Base-by-base conservation (phyloP, 2,113 vertebrate species). In the Mustela lutreola region DNA sequence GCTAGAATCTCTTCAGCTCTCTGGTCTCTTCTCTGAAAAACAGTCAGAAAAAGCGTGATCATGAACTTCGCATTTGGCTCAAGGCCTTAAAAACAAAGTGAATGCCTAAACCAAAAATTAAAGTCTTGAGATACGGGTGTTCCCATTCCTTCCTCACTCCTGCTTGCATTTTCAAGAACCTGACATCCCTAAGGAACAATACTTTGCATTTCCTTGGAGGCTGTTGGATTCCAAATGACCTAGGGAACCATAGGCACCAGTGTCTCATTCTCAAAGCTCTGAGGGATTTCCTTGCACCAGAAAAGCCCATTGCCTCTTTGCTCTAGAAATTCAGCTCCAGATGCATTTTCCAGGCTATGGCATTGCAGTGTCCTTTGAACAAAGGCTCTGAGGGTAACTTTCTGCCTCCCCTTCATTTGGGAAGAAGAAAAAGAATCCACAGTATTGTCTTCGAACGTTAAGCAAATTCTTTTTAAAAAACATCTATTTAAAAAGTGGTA, bases 401-500 rank as follows among this genome's bases (percentile, higher is more conserved):
- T 80, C 48, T 3, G 1, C 21, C 5, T 97, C 45, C 42, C 45
- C 78, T 87, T 70, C 63, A 88, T 86, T 97, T 92, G 60, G 53
- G 19, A 53, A 87, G 90, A 92, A 91, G 62, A 39, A 39, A 62
- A 56, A 48, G n/a, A 56, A 31, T 42, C 24, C 56, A 45, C 3
- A 28, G 31, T 82, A 70, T 90, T 96, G 63, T 95, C 79, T 94
- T 63, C 80, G 45, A 96, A 88, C 65, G 63, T 84, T 82, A 87
- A 88, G 53, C 62, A 60, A 94, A 90, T 89, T 58, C 71, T 89
- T 95, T 67, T 75, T 75, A n/a, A n/a, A 83, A n/a, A 36, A 65
- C 7, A 39, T 92, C 45, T 84, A 56, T 93, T 97, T 97, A 88
- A 88, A 91, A 91, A 48, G 22, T n/a, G 22, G 85, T 53, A 90